Evolutionary conservation across 2,888 invertebrate genomes (phyloP), one percentile per base, ranked within the genome.

Genomic region (Fragum fragum): DNA sequence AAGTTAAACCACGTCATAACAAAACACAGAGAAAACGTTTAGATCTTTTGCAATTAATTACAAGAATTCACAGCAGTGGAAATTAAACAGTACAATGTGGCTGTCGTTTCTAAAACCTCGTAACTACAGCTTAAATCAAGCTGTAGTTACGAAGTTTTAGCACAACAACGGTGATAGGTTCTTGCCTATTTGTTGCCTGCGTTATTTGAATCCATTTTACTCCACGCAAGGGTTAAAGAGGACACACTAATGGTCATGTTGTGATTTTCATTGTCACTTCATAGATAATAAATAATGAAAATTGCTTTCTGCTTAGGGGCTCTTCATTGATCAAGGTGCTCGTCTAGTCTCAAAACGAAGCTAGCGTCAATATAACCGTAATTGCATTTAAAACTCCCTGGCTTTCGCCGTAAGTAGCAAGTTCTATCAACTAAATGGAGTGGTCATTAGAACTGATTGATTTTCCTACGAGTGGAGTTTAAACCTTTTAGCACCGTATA

Each of bases 231-330:
- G 47, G 47, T 47, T 47, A 47, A 18, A 61, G 32, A 29, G 32
- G 61, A n/a, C 16, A 29, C 3, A 21, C 9, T 32, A 61, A 29
- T 32, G 66, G 66, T 66, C 66, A 29, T 42, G n/a, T 42, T 42
- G 66, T 29, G 66, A 66, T 66, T 66, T 66, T 66, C 66, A 66
- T 39, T 36, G 66, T 9, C 21, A 26, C 66, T 39, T 66, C 21
- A 66, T 61, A 61, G 61, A 61, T 32, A 32, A 28, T 32, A 61
- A 61, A 61, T 61, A 61, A 61, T 61, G 61, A 32, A 18, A 29
- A 61, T 61, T 61, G 61, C 32, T 61, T 32, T 61, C 61, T 29
- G 61, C 32, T n/a, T 32, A 32, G 61, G 61, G 29, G 61, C n/a
- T 32, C 32, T 61, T 32, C 29, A 61, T 57, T 26, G 57, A 57